phyloP scores from a whole-genome alignment of 1,140 invertebrate species.

The Polypedilum pembai region DNA sequence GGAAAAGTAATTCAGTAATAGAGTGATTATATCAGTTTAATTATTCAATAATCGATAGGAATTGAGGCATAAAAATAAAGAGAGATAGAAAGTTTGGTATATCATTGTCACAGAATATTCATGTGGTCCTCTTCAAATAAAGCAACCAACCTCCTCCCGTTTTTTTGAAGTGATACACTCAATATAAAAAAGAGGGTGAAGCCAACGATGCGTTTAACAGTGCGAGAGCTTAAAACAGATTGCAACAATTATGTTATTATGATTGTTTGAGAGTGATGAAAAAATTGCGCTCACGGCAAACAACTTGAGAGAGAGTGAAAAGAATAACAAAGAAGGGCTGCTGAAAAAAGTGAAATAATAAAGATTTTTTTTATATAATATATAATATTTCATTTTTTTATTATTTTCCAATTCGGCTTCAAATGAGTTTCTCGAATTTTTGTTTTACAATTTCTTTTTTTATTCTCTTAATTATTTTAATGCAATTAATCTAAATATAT shows the following conservation, averaged over 20 bases:
- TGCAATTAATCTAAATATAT: constrained; percentile 6
- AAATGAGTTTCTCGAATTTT: background rate
- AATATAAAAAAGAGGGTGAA: constrained; percentile 5
- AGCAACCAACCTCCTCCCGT: background rate
- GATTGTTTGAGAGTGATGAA: background rate
- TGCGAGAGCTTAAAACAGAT: background rate
- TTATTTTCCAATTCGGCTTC: no score
- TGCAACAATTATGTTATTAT: constrained; percentile 12
- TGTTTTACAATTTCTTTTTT: background rate
- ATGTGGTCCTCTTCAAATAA: background rate
- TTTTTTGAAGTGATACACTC: background rate
- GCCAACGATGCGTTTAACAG: background rate
- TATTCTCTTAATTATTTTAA: background rate
- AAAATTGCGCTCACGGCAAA: background rate
- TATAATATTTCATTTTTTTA: no score
- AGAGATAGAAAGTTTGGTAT: background rate
- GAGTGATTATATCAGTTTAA: constrained; percentile 28
- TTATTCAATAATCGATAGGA: constrained; percentile 24
- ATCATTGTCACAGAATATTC: background rate
- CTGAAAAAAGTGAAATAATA: background rate
- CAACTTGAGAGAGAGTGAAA: background rate
- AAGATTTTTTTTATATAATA: background rate
- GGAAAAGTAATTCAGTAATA: constrained; percentile 19
- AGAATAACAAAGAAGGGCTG: background rate
- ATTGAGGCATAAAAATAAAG: constrained; percentile 10